Evolutionary conservation across 2,888 invertebrate species (phyloP).

Genomic region (Cabera pusaria): DNA sequence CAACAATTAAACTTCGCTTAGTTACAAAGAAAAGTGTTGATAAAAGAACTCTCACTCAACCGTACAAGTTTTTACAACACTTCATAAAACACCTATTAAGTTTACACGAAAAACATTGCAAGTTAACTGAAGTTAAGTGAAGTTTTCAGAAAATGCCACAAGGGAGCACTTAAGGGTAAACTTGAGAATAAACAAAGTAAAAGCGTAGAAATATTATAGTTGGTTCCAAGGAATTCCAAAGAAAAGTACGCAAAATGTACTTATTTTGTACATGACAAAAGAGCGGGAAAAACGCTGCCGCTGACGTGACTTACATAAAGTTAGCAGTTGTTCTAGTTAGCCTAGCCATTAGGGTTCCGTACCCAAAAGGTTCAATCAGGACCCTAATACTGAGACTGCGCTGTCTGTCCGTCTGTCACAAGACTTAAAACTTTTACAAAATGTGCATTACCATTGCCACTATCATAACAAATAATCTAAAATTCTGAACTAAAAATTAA

Average conservation of each 20-base stretch:
- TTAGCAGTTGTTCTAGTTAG: too few species aligned
- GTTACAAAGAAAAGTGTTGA: conserved; percentile 12
- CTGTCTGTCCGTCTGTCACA: too few species aligned
- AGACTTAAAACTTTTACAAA: too few species aligned
- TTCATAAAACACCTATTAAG: conserved; percentile 26
- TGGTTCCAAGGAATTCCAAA: too few species aligned
- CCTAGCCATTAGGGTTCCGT: too few species aligned
- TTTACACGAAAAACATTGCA: conserved; percentile 22
- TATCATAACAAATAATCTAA: too few species aligned
- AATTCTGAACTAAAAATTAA: too few species aligned
- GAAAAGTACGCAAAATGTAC: conserved; percentile 15
- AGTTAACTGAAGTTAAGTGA: conserved; percentile 17
- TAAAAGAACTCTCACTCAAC: conserved; percentile 7
- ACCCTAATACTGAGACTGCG: too few species aligned
- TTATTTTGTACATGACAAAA: conserved; percentile 15
- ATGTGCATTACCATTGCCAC: too few species aligned
- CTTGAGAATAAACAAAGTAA: conserved; percentile 18
- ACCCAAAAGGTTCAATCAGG: too few species aligned
- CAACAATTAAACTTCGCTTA: conserved; percentile 4
- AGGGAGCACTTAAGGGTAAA: conserved; percentile 21
- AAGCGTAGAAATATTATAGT: too few species aligned
- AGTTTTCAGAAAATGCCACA: conserved; percentile 18
- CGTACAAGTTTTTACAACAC: conserved; percentile 18
- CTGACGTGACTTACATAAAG: conserved; percentile 11
- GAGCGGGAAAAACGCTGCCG: conserved; percentile 2